Evolutionary conservation across 1,140 invertebrate species (phyloP).

Genomic region (Eulimnadia texana): DNA sequence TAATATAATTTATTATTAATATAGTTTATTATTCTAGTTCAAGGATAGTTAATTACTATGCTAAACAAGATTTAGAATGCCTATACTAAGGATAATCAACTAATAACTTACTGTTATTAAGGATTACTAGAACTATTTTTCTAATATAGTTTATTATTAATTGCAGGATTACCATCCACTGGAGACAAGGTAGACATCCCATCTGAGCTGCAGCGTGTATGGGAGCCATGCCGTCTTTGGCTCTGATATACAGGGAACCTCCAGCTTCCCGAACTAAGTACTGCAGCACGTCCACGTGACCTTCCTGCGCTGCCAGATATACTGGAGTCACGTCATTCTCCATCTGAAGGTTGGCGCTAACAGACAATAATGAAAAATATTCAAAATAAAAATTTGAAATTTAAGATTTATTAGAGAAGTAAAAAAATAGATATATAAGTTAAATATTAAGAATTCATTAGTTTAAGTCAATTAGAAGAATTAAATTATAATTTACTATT

Average conservation of each 20-base stretch:
- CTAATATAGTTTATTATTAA: no score
- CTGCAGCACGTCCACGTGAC: slow-evolving; percentile 65
- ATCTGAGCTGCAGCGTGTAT: slow-evolving; percentile 76
- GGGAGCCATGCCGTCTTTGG: slow-evolving; percentile 75
- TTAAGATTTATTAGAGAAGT: no score
- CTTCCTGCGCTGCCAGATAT: slow-evolving; percentile 72
- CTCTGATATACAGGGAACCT: slow-evolving; percentile 55
- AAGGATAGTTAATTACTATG: no score
- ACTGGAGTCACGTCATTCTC: slow-evolving; percentile 79
- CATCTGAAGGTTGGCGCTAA: slow-evolving; percentile 71
- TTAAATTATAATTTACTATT: no score
- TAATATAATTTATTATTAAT: no score
- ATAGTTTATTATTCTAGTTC: no score
- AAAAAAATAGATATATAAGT: neutral
- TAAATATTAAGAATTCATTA: no score
- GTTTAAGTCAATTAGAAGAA: no score
- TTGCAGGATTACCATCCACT: slow-evolving; percentile 62
- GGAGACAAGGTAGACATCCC: slow-evolving; percentile 66
- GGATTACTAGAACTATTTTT: no score
- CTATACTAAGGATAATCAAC: no score
- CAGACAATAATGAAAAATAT: neutral
- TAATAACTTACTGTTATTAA: no score
- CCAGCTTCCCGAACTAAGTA: slow-evolving; percentile 65
- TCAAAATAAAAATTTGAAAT: neutral
- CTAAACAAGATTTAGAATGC: no score